phyloP scores from a whole-genome alignment of 2,113 vertebrate species.

The Cyanoderma ruficeps region DNA sequence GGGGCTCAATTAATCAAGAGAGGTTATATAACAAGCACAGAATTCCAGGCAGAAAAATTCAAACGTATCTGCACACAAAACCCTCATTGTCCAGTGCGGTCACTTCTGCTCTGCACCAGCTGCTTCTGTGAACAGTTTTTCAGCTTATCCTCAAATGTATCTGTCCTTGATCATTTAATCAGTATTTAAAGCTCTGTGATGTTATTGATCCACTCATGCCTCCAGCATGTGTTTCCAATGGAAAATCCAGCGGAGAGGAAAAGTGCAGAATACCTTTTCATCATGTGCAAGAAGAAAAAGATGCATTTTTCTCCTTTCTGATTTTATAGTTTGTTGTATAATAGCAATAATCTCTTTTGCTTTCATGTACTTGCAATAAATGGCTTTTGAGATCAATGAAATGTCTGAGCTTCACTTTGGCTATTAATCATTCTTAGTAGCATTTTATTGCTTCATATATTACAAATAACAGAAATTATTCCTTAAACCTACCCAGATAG shows the following conservation, averaged over 20 bases:
- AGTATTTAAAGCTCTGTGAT: constrained; percentile 55
- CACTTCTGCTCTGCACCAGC: constrained; percentile 15
- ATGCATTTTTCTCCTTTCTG: constrained; percentile 35
- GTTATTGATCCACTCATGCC: constrained; percentile 45
- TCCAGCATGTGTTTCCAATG: not conserved
- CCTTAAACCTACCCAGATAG: not conserved
- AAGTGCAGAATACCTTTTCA: not conserved
- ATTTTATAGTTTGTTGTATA: constrained; percentile 54
- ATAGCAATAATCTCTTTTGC: constrained; percentile 44
- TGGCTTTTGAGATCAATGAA: constrained; percentile 46
- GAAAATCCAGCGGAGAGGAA: constrained; percentile 16
- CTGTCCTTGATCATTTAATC: constrained; percentile 51
- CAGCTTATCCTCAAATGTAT: constrained; percentile 22
- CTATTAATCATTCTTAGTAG: constrained; percentile 62
- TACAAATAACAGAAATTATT: constrained; percentile 39
- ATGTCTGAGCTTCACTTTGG: constrained; percentile 24
- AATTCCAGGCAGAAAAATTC: constrained; percentile 30
- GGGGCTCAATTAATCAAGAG: constrained; percentile 23
- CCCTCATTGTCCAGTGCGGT: constrained; percentile 7
- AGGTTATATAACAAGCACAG: constrained; percentile 17
- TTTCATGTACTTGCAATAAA: constrained; percentile 47
- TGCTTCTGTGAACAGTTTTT: constrained; percentile 33
- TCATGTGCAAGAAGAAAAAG: not conserved
- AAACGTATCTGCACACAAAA: not conserved
- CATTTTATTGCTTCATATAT: constrained; percentile 52